Evolutionary conservation across 1,140 invertebrate species (phyloP).

Genomic region (Brachionus rubens): DNA sequence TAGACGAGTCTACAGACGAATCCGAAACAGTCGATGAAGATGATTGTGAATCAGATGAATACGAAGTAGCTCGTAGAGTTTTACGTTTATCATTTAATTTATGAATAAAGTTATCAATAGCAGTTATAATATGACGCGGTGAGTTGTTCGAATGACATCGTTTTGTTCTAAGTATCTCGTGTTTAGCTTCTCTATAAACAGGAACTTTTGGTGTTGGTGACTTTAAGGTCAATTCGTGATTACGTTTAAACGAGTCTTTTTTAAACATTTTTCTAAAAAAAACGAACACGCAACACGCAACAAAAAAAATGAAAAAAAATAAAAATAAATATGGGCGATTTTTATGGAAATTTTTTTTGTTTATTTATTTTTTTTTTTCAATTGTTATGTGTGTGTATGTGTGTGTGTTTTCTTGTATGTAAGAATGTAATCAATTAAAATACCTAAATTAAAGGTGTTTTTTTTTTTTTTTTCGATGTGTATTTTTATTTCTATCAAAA

Average conservation of each 20-base stretch:
- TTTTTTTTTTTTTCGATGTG: neutral
- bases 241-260: neutral
- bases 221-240: neutral
- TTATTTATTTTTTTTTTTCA: neutral
- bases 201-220: neutral
- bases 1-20: neutral
- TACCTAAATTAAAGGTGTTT: neutral
- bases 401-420: no score
- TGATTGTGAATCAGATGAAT: neutral
- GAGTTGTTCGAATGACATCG: neutral
- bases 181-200: neutral
- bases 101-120: neutral
- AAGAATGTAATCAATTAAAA: slow-evolving; percentile 45
- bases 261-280: no score
- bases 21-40: neutral
- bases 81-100: slow-evolving; percentile 14
- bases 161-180: neutral
- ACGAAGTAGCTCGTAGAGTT: neutral
- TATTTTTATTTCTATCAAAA: neutral
- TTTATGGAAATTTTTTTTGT: neutral
- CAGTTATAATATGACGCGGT: slow-evolving; percentile 3
- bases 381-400: no score
- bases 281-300: no score
- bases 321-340: no score
- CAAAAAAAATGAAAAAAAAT: no score